phyloP scores from a whole-genome alignment of 35 echinoderm and acorn worm genomes.

The Heliocidaris tuberculata region DNA sequence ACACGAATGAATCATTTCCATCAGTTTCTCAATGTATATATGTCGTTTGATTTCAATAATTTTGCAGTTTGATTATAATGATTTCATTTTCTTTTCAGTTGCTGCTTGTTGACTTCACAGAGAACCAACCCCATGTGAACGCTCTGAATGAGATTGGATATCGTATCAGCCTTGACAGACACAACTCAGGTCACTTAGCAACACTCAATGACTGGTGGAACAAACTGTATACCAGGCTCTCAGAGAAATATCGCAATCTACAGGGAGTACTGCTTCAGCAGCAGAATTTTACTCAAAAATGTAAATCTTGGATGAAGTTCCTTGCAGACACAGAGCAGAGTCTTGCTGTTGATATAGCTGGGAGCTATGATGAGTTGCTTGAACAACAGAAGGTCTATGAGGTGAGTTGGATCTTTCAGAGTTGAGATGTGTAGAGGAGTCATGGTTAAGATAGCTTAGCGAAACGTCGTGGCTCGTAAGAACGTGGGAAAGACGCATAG shows the following conservation, averaged over 20 bases:
- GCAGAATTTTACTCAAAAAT: conserved; percentile 95
- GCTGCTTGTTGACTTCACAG: conserved; percentile 76
- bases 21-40: too few species aligned
- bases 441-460: too few species aligned
- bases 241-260: conserved; percentile 90
- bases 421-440: neutral
- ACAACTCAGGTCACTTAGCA: conserved; percentile 64
- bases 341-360: conserved; percentile 90
- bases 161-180: conserved; percentile 74
- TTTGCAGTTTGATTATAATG: neutral
- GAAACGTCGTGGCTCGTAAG: too few species aligned
- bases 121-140: conserved; percentile 77
- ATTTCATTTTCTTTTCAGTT: conserved; percentile 43
- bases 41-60: too few species aligned
- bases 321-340: conserved; percentile 82
- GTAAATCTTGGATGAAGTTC: conserved; percentile 88
- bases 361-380: conserved; percentile 83
- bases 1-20: too few species aligned
- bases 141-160: conserved; percentile 90
- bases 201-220: conserved; percentile 84
- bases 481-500: too few species aligned
- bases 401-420: conserved; percentile 58
- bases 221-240: conserved; percentile 61
- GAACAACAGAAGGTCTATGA: conserved; percentile 99
- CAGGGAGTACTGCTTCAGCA: conserved; percentile 89